Conservation (phyloP, 2,113 vertebrate genomes). For the Oryzias curvinotus region DNA sequence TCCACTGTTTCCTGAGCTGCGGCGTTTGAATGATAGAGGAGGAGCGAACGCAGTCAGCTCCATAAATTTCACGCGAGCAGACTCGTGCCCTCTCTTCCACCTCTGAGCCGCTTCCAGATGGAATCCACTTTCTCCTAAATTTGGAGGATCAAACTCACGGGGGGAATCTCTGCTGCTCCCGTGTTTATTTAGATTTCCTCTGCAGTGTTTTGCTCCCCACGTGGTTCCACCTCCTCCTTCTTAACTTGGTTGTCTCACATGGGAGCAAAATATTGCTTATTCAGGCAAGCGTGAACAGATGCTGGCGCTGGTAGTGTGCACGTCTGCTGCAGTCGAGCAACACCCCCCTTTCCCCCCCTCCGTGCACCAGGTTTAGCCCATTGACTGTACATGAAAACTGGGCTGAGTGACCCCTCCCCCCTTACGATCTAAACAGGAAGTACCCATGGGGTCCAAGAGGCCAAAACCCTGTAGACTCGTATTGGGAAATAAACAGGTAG, state of each 20-base stretch:
- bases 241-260: conserved; percentile 40
- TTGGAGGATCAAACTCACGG: conserved; percentile 33
- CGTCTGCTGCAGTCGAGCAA: conserved; percentile 34
- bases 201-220: conserved; percentile 32
- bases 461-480: too few species aligned
- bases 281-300: conserved; percentile 67
- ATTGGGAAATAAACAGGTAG: too few species aligned
- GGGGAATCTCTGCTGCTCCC: conserved; percentile 39
- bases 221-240: conserved; percentile 17
- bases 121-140: conserved; percentile 47
- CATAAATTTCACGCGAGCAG: conserved; percentile 50
- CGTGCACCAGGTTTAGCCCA: too few species aligned
- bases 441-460: too few species aligned
- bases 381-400: too few species aligned
- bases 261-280: conserved; percentile 60
- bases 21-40: conserved; percentile 28
- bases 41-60: conserved; percentile 52
- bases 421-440: too few species aligned
- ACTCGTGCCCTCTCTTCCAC: conserved; percentile 24
- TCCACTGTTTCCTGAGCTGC: conserved; percentile 2
- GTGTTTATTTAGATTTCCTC: conserved; percentile 53
- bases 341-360: too few species aligned
- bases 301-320: conserved; percentile 34
- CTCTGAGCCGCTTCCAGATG: conserved; percentile 17
- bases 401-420: too few species aligned